Percentiles rank a stretch among this genome's conserved stretches.
These are phyloP conservation scores for Brotula barbata DNA, from an alignment of 2,797 vertebrate species.

Conservation along the genomic window DNA sequence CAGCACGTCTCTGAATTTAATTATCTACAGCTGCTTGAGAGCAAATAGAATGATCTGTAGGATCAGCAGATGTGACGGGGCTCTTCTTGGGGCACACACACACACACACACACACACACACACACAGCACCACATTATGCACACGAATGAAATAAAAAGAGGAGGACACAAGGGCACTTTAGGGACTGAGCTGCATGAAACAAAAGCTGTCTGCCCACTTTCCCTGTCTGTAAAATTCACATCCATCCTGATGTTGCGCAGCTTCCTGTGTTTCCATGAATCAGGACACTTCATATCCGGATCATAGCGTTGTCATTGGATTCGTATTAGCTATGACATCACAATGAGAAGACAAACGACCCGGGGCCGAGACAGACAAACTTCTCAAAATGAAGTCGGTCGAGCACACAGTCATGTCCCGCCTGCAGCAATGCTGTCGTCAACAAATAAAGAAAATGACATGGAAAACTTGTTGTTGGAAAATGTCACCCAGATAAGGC, in stretches of 20 bases:
- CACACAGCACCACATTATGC: neutral
- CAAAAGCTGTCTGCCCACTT: conserved; percentile 10
- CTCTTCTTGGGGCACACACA: conserved; percentile 23
- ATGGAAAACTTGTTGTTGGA: conserved; percentile 21
- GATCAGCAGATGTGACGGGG: conserved; percentile 58
- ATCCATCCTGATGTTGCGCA: conserved; percentile 21
- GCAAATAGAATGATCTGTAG: conserved; percentile 64
- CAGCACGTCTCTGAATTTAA: conserved; percentile 70
- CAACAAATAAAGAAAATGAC: conserved; percentile 50
- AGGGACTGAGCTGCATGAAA: conserved; percentile 7
- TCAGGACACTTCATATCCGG: no score
- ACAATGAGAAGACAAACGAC: conserved; percentile 11
- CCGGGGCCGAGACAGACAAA: conserved; percentile 34
- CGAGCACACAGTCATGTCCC: conserved; percentile 22
- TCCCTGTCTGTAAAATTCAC: conserved; percentile 55
- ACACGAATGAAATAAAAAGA: conserved; percentile 8
- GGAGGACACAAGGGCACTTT: neutral
- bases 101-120: conserved; percentile 1
- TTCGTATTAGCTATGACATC: conserved; percentile 41
- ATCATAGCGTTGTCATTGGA: no score
- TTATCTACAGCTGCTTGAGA: conserved; percentile 73
- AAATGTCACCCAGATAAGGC: conserved; percentile 53
- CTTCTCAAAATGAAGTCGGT: conserved; percentile 43
- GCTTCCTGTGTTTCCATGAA: conserved; percentile 17
- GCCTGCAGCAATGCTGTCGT: conserved; percentile 48